Evolutionary conservation across 1,140 invertebrate species (phyloP).

Genomic region (Bombyx mandarina): DNA sequence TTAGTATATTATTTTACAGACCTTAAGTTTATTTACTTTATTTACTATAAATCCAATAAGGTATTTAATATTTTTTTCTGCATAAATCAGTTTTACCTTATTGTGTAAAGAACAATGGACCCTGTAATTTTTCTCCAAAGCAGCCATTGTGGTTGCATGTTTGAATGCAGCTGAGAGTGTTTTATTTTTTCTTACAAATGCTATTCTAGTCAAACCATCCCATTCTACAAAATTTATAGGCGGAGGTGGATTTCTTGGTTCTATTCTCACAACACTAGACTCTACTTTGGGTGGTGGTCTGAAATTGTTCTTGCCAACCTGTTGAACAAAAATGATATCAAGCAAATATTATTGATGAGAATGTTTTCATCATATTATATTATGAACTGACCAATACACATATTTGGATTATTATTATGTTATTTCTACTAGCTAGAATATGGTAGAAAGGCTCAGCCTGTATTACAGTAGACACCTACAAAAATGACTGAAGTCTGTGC

Average conservation of each 20-base stretch:
- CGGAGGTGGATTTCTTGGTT: constrained; percentile 96
- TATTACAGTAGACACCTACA: too few relatives aligned
- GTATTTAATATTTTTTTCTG: neutral
- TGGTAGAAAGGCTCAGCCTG: too few relatives aligned
- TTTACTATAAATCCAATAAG: too few relatives aligned
- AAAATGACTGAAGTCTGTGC: neutral
- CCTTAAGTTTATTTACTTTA: too few relatives aligned
- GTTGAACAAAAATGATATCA: neutral
- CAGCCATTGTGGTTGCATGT: constrained; percentile 84
- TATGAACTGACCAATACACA: too few relatives aligned
- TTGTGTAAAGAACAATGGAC: constrained; percentile 90
- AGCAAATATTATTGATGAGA: too few relatives aligned
- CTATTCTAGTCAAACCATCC: constrained; percentile 96
- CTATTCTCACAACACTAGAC: constrained; percentile 97
- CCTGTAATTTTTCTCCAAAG: constrained; percentile 94
- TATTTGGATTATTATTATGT: too few relatives aligned
- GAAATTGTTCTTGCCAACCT: constrained; percentile 99
- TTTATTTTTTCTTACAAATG: constrained; percentile 97
- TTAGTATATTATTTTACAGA: neutral
- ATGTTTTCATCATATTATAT: too few relatives aligned
- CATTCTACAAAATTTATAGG: constrained; percentile 97
- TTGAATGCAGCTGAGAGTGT: constrained; percentile 89
- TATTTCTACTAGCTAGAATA: too few relatives aligned
- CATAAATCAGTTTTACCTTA: constrained; percentile 72
- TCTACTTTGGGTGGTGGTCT: constrained; percentile 98